These are phyloP conservation scores for Agrotis segetum DNA, from an alignment of 2,888 invertebrate species.

Conservation along the genomic window DNA sequence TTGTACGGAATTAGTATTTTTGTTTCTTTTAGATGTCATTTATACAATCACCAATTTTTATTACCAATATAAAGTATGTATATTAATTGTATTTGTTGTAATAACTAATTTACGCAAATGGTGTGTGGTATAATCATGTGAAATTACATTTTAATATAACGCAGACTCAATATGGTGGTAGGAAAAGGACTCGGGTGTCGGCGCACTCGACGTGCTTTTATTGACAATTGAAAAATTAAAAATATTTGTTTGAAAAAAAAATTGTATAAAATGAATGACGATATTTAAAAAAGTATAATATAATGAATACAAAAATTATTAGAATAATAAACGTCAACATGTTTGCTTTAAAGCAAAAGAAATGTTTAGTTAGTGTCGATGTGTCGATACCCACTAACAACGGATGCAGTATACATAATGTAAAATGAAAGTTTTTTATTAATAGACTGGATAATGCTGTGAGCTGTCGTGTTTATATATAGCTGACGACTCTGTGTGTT, in stretches of 20 bases:
- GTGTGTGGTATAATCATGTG: slow-evolving; percentile 60
- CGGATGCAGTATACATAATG: slow-evolving; percentile 59
- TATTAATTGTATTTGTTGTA: slow-evolving; percentile 52
- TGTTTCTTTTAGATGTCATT: slow-evolving; percentile 45
- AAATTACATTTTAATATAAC: slow-evolving; percentile 51
- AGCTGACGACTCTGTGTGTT: slow-evolving; percentile 55
- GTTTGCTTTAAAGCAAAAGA: slow-evolving; percentile 32
- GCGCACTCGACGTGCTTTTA: slow-evolving; percentile 35
- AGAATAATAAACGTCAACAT: slow-evolving; percentile 22
- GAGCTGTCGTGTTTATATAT: slow-evolving; percentile 64
- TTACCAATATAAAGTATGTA: slow-evolving; percentile 59
- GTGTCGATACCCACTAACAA: slow-evolving; percentile 54
- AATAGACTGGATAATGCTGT: slow-evolving; percentile 75
- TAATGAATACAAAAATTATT: slow-evolving; percentile 38
- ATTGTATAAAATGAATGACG: slow-evolving; percentile 44
- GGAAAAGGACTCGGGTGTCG: slow-evolving; percentile 57
- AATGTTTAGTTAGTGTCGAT: slow-evolving; percentile 48
- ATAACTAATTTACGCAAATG: slow-evolving; percentile 51
- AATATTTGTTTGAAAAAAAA: slow-evolving; percentile 21
- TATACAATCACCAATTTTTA: slow-evolving; percentile 54
- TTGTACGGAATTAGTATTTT: slow-evolving; percentile 52
- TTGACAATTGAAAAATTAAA: slow-evolving; percentile 26
- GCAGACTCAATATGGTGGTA: slow-evolving; percentile 60
- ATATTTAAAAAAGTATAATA: slow-evolving; percentile 52
- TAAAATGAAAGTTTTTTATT: slow-evolving; percentile 66